A percentile compares a stretch with the other conserved stretches of the same genome.
Conservation (phyloP, 1,140 invertebrate genomes). For the Acromyrmex charruanus region DNA sequence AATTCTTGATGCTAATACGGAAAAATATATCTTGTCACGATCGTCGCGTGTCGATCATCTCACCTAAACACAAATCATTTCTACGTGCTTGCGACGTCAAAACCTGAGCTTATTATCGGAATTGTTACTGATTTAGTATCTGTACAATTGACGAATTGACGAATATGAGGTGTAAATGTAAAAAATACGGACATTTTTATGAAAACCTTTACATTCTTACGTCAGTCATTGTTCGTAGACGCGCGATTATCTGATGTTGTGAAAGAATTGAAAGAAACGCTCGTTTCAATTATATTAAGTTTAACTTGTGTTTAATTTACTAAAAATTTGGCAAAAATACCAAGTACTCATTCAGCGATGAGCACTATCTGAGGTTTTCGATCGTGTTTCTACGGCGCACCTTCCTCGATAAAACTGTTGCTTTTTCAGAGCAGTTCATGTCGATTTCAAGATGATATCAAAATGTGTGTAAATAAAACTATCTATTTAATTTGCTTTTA, state of each 20-base stretch:
- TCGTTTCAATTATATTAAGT: not conserved
- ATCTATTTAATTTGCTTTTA: not conserved
- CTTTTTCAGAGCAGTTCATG: not conserved
- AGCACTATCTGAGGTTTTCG: not conserved
- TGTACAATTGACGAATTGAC: not conserved
- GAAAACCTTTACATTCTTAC: not conserved
- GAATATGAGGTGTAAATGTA: not conserved
- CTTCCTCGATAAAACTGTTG: slow-evolving; percentile 22
- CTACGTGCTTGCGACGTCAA: not conserved
- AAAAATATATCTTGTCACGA: not conserved
- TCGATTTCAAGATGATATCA: not conserved
- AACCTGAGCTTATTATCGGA: not conserved
- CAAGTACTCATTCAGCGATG: not conserved
- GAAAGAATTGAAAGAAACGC: not conserved
- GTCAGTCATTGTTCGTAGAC: not conserved
- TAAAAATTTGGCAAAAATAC: not conserved
- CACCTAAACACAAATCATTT: not conserved
- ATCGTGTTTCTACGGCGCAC: not conserved
- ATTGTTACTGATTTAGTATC: not conserved
- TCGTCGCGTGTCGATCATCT: not conserved
- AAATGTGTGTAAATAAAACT: not conserved
- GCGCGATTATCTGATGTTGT: too few relatives aligned
- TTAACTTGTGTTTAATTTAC: not conserved
- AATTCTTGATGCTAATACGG: not conserved
- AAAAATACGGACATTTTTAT: not conserved